Percentiles rank a stretch among this genome's conserved stretches.
phyloP scores from a whole-genome alignment of 2,113 vertebrate species.

The Oryzias curvinotus region DNA sequence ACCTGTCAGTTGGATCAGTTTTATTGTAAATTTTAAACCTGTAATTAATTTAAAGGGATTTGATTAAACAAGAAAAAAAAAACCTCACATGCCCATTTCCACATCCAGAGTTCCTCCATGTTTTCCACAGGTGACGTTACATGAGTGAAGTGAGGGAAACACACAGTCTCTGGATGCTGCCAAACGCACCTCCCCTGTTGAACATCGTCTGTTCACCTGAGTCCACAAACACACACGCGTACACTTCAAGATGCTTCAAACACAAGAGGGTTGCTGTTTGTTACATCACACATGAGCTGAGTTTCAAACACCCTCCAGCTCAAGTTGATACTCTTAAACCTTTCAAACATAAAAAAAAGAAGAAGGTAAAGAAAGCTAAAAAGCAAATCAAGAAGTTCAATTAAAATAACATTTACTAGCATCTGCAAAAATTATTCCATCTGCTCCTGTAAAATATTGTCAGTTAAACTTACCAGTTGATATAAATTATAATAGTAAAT shows the following conservation, averaged over 20 bases:
- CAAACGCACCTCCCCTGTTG: slow-evolving; percentile 78
- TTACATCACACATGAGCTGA: slow-evolving; percentile 27
- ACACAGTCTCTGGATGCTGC: slow-evolving; percentile 82
- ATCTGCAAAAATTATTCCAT: too few relatives aligned
- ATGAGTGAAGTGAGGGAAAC: slow-evolving; percentile 74
- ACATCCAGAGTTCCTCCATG: slow-evolving; percentile 79
- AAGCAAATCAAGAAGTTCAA: not conserved
- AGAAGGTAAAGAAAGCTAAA: not conserved
- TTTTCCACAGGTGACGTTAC: slow-evolving; percentile 77
- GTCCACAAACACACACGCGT: slow-evolving; percentile 12
- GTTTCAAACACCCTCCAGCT: slow-evolving; percentile 6
- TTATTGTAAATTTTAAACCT: not conserved
- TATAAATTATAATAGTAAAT: too few relatives aligned
- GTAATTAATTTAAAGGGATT: not conserved
- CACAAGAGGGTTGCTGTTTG: slow-evolving; percentile 7
- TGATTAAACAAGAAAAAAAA: not conserved
- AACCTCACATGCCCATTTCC: slow-evolving; percentile 88
- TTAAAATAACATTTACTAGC: too few relatives aligned
- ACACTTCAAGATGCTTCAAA: slow-evolving; percentile 10
- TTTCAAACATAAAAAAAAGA: not conserved
- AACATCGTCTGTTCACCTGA: slow-evolving; percentile 83
- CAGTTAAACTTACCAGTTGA: too few relatives aligned
- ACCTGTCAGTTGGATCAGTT: not conserved
- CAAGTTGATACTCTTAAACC: not conserved
- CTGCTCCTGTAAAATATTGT: too few relatives aligned